Conservation (phyloP, 2,888 invertebrate genomes). For the Metellina segmentata region DNA sequence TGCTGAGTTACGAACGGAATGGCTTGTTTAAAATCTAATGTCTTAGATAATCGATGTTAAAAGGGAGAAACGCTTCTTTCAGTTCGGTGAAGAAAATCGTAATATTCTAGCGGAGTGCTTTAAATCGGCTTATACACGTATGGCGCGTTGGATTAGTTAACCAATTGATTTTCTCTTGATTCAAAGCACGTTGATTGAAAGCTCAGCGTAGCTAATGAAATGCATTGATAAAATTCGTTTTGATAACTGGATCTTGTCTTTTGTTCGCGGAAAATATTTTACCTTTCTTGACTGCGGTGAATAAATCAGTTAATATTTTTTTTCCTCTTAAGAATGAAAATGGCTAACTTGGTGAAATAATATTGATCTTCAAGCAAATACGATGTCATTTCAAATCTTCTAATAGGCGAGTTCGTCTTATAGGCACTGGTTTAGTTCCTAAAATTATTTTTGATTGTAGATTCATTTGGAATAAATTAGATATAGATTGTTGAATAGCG, state of each 20-base stretch:
- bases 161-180: background rate
- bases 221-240: background rate
- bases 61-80: constrained; percentile 5
- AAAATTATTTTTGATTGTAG: too few relatives aligned
- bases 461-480: too few relatives aligned
- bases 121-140: background rate
- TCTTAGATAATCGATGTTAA: constrained; percentile 1
- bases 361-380: too few relatives aligned
- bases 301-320: too few relatives aligned
- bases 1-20: constrained; percentile 12
- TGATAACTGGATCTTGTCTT: background rate
- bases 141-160: background rate
- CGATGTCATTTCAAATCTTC: too few relatives aligned
- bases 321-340: too few relatives aligned
- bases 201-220: background rate
- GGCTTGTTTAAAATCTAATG: constrained; percentile 14
- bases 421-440: too few relatives aligned
- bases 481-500: too few relatives aligned
- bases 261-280: too few relatives aligned
- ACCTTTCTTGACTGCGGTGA: too few relatives aligned
- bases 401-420: too few relatives aligned
- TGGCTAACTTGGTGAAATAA: too few relatives aligned
- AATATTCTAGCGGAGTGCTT: background rate
- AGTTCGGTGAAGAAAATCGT: constrained; percentile 2
- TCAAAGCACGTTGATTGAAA: background rate